Conservation (phyloP, 1,140 invertebrate genomes). For the Bombus haemorrhoidalis region DNA sequence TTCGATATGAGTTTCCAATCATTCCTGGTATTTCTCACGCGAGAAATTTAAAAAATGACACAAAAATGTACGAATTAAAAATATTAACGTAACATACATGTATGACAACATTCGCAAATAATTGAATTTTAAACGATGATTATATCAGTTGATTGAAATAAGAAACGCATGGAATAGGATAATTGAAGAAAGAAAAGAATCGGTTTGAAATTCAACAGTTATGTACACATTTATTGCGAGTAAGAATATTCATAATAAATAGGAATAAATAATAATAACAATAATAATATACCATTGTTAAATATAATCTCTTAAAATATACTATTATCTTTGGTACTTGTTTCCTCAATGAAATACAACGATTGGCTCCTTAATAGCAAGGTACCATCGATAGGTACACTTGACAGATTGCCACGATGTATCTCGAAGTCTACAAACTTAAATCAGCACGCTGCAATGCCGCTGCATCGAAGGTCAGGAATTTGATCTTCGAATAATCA, state of each 20-base stretch:
- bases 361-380: neutral
- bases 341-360: constrained; percentile 32
- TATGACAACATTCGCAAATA: neutral
- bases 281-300: constrained; percentile 35
- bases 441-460: neutral
- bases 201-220: constrained; percentile 46
- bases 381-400: too few species aligned
- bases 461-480: neutral
- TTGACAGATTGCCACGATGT: constrained; percentile 31
- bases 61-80: neutral
- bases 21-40: neutral
- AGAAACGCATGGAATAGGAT: neutral
- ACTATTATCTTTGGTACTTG: constrained; percentile 36
- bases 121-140: neutral
- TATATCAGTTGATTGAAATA: neutral
- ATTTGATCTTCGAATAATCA: constrained; percentile 9
- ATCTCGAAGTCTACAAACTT: neutral
- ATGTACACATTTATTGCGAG: constrained; percentile 53
- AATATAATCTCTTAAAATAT: constrained; percentile 47
- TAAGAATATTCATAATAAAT: constrained; percentile 59
- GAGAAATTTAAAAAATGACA: neutral
- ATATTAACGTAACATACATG: too few species aligned
- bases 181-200: neutral
- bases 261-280: constrained; percentile 45
- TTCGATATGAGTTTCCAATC: neutral